Percentiles rank a stretch among this genome's conserved stretches.
Conservation (phyloP, 2,113 vertebrate genomes). For the Tiliqua scincoides region DNA sequence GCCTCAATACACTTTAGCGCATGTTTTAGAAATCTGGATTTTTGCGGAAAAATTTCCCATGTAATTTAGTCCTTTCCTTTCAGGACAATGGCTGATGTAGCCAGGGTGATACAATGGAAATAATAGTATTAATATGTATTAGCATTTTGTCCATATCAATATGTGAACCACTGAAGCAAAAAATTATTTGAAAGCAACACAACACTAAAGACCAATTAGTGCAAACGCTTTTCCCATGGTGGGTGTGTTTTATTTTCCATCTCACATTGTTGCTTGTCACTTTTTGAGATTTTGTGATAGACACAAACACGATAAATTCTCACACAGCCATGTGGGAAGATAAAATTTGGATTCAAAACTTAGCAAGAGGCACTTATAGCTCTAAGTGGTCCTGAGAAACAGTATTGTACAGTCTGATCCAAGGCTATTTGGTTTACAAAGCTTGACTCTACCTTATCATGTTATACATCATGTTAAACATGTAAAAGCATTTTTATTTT, state of each 20-base stretch:
- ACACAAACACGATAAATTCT: neutral
- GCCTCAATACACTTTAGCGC: neutral
- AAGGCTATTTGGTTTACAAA: neutral
- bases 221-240: neutral
- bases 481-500: too few relatives aligned
- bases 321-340: neutral
- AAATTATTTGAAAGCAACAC: neutral
- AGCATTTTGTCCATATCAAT: neutral
- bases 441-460: neutral
- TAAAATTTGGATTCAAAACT: neutral
- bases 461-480: neutral
- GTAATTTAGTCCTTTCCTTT: neutral
- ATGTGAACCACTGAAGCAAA: neutral
- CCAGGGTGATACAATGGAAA: neutral
- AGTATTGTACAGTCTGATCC: neutral
- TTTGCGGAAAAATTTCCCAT: neutral
- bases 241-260: neutral
- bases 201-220: neutral
- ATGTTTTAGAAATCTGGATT: neutral
- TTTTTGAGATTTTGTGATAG: neutral
- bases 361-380: neutral
- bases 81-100: neutral
- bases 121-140: neutral
- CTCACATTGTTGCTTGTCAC: neutral
- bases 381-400: neutral